These are phyloP conservation scores for Dryobotodes eremita DNA, from an alignment of 2,888 invertebrate species.

Conservation along the genomic window DNA sequence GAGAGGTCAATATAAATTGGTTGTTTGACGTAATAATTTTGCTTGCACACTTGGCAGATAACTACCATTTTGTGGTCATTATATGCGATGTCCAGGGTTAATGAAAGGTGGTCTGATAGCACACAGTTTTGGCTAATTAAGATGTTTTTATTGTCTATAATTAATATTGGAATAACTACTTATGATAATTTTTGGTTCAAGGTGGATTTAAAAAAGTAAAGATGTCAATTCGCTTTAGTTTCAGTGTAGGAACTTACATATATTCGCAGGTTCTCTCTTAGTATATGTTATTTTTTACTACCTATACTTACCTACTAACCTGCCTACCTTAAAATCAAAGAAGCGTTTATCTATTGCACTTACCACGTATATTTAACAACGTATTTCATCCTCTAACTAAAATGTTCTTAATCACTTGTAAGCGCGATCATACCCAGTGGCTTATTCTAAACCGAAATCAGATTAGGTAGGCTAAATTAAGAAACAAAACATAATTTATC, in stretches of 20 bases:
- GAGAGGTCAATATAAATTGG: slow-evolving; percentile 49
- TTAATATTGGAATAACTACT: neutral
- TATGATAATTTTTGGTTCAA: slow-evolving; percentile 8
- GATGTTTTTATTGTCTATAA: slow-evolving; percentile 7
- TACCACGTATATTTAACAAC: neutral
- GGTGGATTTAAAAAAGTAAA: neutral
- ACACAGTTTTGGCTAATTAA: slow-evolving; percentile 59
- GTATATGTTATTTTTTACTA: too few relatives aligned
- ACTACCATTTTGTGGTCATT: slow-evolving; percentile 67
- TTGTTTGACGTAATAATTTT: slow-evolving; percentile 63
- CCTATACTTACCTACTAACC: neutral
- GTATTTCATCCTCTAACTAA: neutral
- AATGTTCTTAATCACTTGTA: neutral
- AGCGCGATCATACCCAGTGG: too few relatives aligned
- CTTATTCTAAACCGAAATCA: neutral
- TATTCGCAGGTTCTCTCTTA: neutral
- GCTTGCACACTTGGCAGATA: slow-evolving; percentile 65
- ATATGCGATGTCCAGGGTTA: slow-evolving; percentile 54
- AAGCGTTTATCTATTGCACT: neutral
- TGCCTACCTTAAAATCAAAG: neutral
- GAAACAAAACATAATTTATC: neutral
- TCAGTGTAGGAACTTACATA: neutral
- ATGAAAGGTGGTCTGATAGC: slow-evolving; percentile 62
- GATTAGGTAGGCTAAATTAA: too few relatives aligned
- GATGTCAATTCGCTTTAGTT: neutral